These are phyloP conservation scores for Drosophila varians DNA, from an alignment of 1,140 invertebrate genomes.

Conservation along the genomic window DNA sequence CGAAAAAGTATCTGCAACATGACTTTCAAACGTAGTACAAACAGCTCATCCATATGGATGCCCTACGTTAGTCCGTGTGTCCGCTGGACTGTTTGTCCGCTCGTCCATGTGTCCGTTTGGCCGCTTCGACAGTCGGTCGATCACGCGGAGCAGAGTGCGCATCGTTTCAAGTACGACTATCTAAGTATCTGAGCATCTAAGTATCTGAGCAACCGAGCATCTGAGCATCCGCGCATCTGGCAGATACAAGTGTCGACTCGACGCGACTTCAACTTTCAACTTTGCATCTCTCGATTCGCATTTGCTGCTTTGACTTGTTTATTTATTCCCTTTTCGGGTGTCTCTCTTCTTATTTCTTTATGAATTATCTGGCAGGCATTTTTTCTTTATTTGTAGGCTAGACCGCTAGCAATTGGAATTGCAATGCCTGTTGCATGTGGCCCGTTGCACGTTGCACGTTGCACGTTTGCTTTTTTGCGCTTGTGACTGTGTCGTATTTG, in stretches of 20 bases:
- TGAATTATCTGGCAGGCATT: slow-evolving; percentile 16
- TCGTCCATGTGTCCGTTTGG: neutral
- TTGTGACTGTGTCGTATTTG: slow-evolving; percentile 40
- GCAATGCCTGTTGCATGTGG: slow-evolving; percentile 1
- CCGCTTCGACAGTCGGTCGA: slow-evolving; percentile 74
- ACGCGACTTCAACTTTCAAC: slow-evolving; percentile 65
- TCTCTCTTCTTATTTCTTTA: slow-evolving; percentile 28
- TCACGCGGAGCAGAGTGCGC: slow-evolving; percentile 65
- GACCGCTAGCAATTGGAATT: slow-evolving; percentile 21
- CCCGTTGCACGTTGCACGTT: slow-evolving; percentile 36
- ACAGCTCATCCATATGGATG: slow-evolving; percentile 64
- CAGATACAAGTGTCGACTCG: slow-evolving; percentile 63
- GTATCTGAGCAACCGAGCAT: neutral
- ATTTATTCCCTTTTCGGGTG: slow-evolving; percentile 44
- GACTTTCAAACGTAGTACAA: slow-evolving; percentile 82
- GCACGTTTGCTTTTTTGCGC: slow-evolving; percentile 57
- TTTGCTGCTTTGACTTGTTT: slow-evolving; percentile 28
- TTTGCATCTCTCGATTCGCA: slow-evolving; percentile 56
- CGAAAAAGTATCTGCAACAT: slow-evolving; percentile 66
- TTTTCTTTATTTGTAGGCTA: slow-evolving; percentile 70
- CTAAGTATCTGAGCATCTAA: slow-evolving; percentile 10
- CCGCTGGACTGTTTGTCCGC: slow-evolving; percentile 4
- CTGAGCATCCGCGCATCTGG: slow-evolving; percentile 67
- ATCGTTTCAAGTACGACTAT: slow-evolving; percentile 44
- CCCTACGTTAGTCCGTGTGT: slow-evolving; percentile 22